These are phyloP conservation scores for Eulacestoma nigropectus DNA, from an alignment of 2,113 vertebrate genomes.

Conservation along the genomic window DNA sequence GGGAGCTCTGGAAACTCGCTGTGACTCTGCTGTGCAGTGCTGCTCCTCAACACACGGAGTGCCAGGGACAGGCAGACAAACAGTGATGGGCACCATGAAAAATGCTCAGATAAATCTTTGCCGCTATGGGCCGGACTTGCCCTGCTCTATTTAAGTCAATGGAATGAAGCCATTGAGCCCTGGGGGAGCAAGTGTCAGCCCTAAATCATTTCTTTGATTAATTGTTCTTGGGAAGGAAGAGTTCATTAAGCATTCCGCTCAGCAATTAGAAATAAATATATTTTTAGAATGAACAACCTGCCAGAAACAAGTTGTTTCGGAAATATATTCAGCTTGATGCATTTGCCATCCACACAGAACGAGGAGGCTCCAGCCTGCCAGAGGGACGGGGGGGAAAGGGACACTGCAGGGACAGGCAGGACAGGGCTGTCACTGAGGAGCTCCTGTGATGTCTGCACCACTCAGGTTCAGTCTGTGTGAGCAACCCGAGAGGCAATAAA, in stretches of 20 bases:
- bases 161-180: constrained; percentile 35
- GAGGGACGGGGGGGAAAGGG: background rate
- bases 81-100: background rate
- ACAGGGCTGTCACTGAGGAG: background rate
- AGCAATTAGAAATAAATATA: constrained; percentile 63
- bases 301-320: constrained; percentile 60
- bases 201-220: constrained; percentile 56
- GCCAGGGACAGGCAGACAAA: background rate
- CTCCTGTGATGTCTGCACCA: background rate
- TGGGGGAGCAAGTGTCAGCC: constrained; percentile 24
- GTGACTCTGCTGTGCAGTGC: background rate
- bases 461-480: background rate
- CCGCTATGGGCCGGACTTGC: background rate
- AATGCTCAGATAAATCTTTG: background rate
- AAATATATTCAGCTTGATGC: constrained; percentile 37
- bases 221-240: constrained; percentile 57
- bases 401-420: background rate
- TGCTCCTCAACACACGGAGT: background rate
- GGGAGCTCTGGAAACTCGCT: background rate
- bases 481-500: background rate
- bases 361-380: constrained; percentile 12
- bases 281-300: constrained; percentile 58
- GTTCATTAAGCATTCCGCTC: constrained; percentile 53
- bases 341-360: background rate
- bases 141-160: constrained; percentile 36